Evolutionary conservation across 2,113 vertebrate species (phyloP), one percentile per base, ranked within the genome.

Genomic region (Cepphus grylle): DNA sequence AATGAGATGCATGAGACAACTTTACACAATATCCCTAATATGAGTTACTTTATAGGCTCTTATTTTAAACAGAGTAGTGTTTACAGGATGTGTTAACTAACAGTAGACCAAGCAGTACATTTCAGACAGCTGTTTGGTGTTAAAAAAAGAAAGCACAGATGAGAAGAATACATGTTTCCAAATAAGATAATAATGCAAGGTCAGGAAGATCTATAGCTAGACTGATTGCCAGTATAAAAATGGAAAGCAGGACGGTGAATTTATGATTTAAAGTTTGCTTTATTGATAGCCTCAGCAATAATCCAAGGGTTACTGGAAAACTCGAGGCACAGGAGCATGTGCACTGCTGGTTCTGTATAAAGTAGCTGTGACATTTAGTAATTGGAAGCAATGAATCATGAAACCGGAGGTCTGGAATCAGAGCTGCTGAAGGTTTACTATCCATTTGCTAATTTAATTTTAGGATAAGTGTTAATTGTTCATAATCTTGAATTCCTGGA

Each of bases 331-430:
- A 52, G 65, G 21, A 67, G 3, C 65, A 40, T 34, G 8, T 61
- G 15, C 66, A 56, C 32, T 10, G 38, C 59, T 94, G 42, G 19
- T 56, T 92, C 73, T 85, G 58, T 77, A 4, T 87, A 87, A 88
- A 95, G 77, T 77, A 76, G 29, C 58, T 82, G 81, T 94, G 94
- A 91, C 78, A 66, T 82, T 85, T 82, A 73, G 74, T 91, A 95
- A 95, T 94, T 93, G 71, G 81, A 96, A 93, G 93, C 81, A 94
- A 93, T 81, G 90, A 96, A 80, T 97, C 66, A 36, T 74, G 38
- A 93, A 93, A 78, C 62, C 45, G 56, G 66, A 94, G 47, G 71
- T 78, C 47, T 95, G 91, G 71, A 94, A 94, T 71, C 76, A 86
- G 76, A 94, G 52, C 61, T 88, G 82, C 43, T 74, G 86, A 94